Conservation (phyloP, 2,113 vertebrate genomes). For the Anser cygnoides region DNA sequence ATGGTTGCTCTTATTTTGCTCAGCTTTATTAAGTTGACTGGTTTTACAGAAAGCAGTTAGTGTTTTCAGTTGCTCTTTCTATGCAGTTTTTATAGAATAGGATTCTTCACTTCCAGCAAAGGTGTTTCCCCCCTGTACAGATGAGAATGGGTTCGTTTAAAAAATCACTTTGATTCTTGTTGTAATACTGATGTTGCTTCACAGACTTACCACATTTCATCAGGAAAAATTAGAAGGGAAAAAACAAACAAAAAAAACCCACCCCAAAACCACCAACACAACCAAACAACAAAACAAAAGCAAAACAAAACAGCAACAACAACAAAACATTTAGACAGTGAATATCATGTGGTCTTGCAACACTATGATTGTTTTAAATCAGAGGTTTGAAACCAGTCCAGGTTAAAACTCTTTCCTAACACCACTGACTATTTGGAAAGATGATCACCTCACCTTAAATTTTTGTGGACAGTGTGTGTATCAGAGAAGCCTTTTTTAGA, state of each 20-base stretch:
- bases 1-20: not conserved
- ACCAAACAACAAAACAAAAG: not conserved
- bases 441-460: not conserved
- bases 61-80: not conserved
- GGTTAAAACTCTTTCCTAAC: not conserved
- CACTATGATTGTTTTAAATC: not conserved
- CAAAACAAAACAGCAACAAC: fast-evolving
- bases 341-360: not conserved
- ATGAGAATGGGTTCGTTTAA: not conserved
- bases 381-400: not conserved
- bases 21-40: not conserved
- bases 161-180: not conserved
- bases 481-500: not conserved
- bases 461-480: not conserved
- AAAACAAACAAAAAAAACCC: fast-evolving
- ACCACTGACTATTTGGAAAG: not conserved
- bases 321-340: not conserved
- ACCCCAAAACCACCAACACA: too few relatives aligned
- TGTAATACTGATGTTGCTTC: not conserved
- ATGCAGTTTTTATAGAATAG: not conserved
- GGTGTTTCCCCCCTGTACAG: too few relatives aligned
- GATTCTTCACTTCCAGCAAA: not conserved
- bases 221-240: not conserved
- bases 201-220: not conserved
- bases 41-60: not conserved